phyloP scores from a whole-genome alignment of 1,140 invertebrate species.

The Bicyclus anynana region DNA sequence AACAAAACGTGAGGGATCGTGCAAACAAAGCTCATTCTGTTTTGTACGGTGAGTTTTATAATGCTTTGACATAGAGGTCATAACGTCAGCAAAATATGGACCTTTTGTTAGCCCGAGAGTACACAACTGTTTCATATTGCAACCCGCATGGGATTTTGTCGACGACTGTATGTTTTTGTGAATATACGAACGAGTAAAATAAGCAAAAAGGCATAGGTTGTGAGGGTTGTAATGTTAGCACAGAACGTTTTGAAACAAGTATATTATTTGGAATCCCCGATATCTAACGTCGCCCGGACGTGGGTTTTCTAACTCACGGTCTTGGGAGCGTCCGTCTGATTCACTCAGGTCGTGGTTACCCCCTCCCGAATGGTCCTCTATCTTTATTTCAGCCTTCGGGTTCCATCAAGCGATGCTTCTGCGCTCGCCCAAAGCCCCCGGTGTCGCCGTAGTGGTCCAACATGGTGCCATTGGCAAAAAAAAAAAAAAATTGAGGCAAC shows the following conservation, averaged over 20 bases:
- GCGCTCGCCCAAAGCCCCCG: no score
- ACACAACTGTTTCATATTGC: conserved; percentile 1
- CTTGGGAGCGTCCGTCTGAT: no score
- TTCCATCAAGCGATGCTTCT: no score
- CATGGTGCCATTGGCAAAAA: no score
- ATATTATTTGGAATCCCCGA: no score
- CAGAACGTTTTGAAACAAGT: background rate
- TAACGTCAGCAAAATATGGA: background rate
- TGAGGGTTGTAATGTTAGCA: background rate
- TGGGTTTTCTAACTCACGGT: no score
- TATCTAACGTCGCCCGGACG: no score
- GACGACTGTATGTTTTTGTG: conserved; percentile 2
- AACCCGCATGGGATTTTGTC: background rate
- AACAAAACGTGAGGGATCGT: conserved; percentile 19
- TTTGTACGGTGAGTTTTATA: conserved; percentile 5
- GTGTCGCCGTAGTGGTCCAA: no score
- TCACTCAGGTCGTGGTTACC: no score
- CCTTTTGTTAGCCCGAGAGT: background rate
- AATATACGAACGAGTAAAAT: background rate
- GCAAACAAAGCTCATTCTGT: conserved; percentile 17
- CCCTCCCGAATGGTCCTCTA: no score
- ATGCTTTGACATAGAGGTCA: conserved; percentile 6
- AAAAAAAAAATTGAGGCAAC: no score
- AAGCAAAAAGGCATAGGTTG: background rate
- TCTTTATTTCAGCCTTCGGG: no score